Evolutionary conservation across 2,113 vertebrate genomes (phyloP).

Genomic region (Scatophagus argus): DNA sequence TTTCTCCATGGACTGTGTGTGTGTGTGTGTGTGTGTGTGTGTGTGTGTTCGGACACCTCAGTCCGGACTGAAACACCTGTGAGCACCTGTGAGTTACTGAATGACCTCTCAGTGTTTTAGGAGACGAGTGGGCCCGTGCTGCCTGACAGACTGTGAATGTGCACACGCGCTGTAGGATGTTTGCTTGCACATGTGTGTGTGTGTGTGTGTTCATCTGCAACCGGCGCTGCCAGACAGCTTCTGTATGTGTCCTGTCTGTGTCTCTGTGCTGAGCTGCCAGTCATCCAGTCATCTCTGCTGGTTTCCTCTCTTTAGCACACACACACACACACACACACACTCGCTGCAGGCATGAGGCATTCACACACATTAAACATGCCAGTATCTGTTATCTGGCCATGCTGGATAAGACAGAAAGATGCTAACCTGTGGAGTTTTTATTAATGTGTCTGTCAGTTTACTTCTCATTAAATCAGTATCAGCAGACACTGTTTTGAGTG

Average conservation of each 20-base stretch:
- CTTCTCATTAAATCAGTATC: neutral
- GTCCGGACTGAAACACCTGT: constrained; percentile 48
- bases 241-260: constrained; percentile 52
- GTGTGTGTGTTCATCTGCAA: constrained; percentile 50
- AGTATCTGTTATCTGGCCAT: constrained; percentile 37
- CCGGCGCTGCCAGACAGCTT: constrained; percentile 43
- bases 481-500: neutral
- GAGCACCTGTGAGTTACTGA: constrained; percentile 42
- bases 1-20: constrained; percentile 25
- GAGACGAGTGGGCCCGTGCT: constrained; percentile 46
- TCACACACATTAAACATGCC: constrained; percentile 36
- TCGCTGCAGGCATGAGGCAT: constrained; percentile 45
- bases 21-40: constrained; percentile 19
- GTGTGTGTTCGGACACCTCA: constrained; percentile 27
- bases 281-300: constrained; percentile 55
- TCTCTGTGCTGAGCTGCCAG: constrained; percentile 64
- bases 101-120: constrained; percentile 50
- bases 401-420: constrained; percentile 44
- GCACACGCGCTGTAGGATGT: constrained; percentile 49
- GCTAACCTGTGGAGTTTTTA: neutral
- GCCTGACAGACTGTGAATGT: constrained; percentile 59
- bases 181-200: constrained; percentile 53
- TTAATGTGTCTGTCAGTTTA: neutral
- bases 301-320: constrained; percentile 28
- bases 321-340: constrained; percentile 27